Evolutionary conservation across 2,888 invertebrate species (phyloP), one percentile per base, ranked within the genome.

Genomic region (Germaria angustata): DNA sequence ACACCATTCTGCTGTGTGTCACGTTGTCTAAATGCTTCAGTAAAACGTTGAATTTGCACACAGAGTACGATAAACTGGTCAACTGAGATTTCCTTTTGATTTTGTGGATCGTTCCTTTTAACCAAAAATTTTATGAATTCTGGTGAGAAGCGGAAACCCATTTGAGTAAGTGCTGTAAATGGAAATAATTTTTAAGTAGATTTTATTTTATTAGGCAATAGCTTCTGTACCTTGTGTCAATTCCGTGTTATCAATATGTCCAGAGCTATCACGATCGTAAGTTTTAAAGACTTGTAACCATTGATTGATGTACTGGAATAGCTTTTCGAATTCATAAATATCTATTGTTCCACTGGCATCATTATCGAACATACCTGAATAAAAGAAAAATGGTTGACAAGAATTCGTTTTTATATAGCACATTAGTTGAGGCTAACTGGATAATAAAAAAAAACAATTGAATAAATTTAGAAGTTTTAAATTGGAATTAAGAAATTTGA

Each of bases 41-140:
- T 97, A 85, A 96, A 96, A 83, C 95, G 94, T 89, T 97, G 97
- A 84, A 98, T 94, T 92, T 97, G 96, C 9, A 98, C 95, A 90
- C 97, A 97, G 11, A 96, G 90, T 44, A 97, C 96, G 86, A 98
- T 97, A 89, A 98, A 98, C 86, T 95, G 94, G 91, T 98, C 98
- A 44, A 98, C 95, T 0, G 96, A 95, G 81, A 95, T 93, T 87
- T 93, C 93, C 84, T 93, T 93, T 81, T 92, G 93, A 81, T 92
- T 92, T 79, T 92, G 92, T 0, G 94, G 91, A 90, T 96, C 96
- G 87, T 94, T 93, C 90, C 95, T 94, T 84, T 93, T 93, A 8
- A 95, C 92, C 79, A 97, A 91, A 87, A 95, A 94, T 79, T 93
- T 93, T 11, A 96, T 92, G 88, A 98, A 97, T 34, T 95, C 95